phyloP scores from a whole-genome alignment of 64 coral and sea anemone genomes.

The Montipora capricornis region DNA sequence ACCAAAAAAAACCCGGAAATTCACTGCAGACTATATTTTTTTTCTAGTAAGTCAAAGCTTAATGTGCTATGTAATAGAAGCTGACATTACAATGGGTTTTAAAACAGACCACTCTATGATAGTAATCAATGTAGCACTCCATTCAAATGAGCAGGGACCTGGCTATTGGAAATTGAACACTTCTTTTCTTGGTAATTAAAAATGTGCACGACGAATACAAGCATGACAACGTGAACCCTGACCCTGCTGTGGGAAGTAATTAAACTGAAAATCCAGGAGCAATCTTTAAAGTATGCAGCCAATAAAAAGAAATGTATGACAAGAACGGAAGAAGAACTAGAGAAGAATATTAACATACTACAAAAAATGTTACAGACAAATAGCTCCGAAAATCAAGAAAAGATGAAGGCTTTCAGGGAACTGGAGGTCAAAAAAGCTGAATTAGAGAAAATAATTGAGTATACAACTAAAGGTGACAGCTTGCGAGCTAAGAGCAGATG shows the following conservation, averaged over 20 bases:
- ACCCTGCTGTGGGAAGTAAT: background rate
- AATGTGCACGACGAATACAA: no score
- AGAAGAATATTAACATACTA: no score
- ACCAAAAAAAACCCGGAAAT: background rate
- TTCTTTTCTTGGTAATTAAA: conserved; percentile 9
- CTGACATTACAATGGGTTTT: conserved; percentile 13
- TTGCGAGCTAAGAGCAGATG: no score
- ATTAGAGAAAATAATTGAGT: no score
- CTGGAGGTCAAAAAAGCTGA: no score
- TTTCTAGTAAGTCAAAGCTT: conserved; percentile 36
- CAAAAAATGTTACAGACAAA: no score
- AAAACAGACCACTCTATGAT: conserved; percentile 30
- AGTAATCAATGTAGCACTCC: background rate
- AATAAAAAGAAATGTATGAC: conserved; percentile 3
- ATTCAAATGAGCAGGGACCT: background rate
- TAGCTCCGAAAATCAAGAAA: no score
- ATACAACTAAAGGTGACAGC: no score
- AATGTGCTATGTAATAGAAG: background rate
- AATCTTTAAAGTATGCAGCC: background rate
- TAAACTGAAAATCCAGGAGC: conserved; percentile 14
- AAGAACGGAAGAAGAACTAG: background rate
- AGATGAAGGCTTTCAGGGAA: no score
- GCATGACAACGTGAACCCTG: background rate
- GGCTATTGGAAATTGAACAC: conserved; percentile 36
- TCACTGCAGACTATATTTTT: background rate